Conservation (phyloP, 1,140 invertebrate genomes). For the Drosophila nikananu region DNA sequence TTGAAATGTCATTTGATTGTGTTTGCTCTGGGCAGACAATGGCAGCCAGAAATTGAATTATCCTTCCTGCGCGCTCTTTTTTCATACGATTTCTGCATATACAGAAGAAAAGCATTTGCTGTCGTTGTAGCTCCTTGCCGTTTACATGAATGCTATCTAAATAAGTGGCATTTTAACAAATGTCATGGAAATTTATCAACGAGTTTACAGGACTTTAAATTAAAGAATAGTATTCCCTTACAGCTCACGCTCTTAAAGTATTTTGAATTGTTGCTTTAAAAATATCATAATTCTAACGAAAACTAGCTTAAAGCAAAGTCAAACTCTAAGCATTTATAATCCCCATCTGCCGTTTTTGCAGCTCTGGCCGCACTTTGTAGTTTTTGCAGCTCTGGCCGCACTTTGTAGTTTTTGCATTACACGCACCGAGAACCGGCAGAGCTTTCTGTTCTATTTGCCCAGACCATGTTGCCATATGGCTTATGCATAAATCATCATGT, state of each 20-base stretch:
- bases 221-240: not conserved
- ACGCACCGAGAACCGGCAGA: conserved; percentile 16
- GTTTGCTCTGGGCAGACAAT: conserved; percentile 45
- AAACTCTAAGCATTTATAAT: conserved; percentile 46
- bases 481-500: conserved; percentile 74
- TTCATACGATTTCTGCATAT: conserved; percentile 10
- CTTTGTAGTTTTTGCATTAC: conserved; percentile 32
- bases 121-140: not conserved
- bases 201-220: not conserved
- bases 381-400: conserved; percentile 17
- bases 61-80: conserved; percentile 9
- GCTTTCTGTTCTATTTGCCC: conserved; percentile 39
- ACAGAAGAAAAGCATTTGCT: conserved; percentile 4
- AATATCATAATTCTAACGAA: not conserved
- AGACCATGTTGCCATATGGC: conserved; percentile 56
- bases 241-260: not conserved
- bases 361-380: conserved; percentile 27
- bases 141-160: not conserved
- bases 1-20: conserved; percentile 47
- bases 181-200: not conserved
- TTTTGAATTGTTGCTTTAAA: not conserved
- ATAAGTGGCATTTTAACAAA: not conserved
- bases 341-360: conserved; percentile 1
- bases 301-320: conserved; percentile 20
- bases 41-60: conserved; percentile 42